phyloP scores from a whole-genome alignment of 2,888 invertebrate species.

The Resseliella maxima region DNA sequence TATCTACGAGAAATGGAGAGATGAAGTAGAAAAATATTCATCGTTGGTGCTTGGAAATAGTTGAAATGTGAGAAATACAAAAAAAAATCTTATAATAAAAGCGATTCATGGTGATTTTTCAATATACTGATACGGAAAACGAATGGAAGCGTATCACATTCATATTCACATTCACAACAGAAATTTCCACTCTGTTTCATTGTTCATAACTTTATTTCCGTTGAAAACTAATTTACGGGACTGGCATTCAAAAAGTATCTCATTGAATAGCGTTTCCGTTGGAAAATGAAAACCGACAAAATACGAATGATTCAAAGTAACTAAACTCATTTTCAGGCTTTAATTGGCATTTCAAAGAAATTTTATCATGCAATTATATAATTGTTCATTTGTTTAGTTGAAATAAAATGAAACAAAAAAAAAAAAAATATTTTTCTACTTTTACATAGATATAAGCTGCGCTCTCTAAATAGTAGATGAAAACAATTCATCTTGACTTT shows the following conservation, averaged over 20 bases:
- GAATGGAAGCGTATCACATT: background rate
- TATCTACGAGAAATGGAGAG: background rate
- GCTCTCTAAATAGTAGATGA: background rate
- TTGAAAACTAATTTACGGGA: constrained; percentile 10
- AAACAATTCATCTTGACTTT: background rate
- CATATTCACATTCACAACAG: background rate
- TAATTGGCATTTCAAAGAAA: constrained; percentile 30
- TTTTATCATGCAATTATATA: background rate
- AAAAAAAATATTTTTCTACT: background rate
- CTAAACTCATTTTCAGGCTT: background rate
- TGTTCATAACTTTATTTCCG: constrained; percentile 51
- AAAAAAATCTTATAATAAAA: background rate
- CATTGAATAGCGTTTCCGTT: background rate
- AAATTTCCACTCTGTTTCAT: constrained; percentile 22
- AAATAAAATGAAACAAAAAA: background rate
- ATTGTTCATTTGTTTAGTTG: constrained; percentile 30
- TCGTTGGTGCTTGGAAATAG: background rate
- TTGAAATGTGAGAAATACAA: background rate
- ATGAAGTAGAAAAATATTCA: background rate
- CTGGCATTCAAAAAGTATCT: background rate
- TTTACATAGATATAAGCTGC: background rate
- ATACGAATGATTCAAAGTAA: background rate
- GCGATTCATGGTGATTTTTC: background rate
- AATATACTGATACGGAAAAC: constrained; percentile 1
- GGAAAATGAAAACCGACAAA: constrained; percentile 10